phyloP scores from a whole-genome alignment of 2,888 invertebrate genomes.

The Agrotis clavis region DNA sequence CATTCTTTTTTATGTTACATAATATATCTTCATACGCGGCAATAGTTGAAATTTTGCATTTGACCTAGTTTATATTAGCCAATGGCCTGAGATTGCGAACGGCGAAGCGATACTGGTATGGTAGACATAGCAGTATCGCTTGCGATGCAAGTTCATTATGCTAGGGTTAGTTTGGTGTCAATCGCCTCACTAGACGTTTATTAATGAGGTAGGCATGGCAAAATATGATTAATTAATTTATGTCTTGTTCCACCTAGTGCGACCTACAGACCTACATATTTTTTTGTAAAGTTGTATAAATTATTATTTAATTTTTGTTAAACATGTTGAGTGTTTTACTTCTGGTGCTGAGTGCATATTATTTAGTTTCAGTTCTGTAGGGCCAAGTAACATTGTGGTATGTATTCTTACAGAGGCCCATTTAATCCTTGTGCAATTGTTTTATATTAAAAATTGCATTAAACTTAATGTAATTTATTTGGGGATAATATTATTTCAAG shows the following conservation, averaged over 20 bases:
- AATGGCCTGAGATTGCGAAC: conserved; percentile 12
- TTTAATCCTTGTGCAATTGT: conserved; percentile 39
- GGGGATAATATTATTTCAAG: conserved; percentile 39
- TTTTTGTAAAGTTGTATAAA: conserved; percentile 85
- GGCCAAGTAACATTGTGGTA: conserved; percentile 48
- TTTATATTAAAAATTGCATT: conserved; percentile 38
- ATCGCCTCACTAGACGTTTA: conserved; percentile 11
- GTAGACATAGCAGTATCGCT: conserved; percentile 2
- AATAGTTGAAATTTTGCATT: conserved; percentile 22
- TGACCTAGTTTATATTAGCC: conserved; percentile 14
- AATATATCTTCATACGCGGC: conserved; percentile 4
- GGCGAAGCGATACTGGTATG: no score
- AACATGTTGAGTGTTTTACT: conserved; percentile 80
- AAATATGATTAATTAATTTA: conserved; percentile 5
- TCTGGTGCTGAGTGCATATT: conserved; percentile 83
- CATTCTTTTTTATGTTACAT: conserved; percentile 15
- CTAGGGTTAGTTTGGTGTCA: conserved; percentile 12
- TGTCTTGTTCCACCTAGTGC: conserved; percentile 4
- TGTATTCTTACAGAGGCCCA: conserved; percentile 51
- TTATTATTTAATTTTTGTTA: conserved; percentile 84
- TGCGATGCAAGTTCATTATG: conserved; percentile 30
- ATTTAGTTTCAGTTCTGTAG: conserved; percentile 71
- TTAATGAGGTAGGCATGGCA: neutral
- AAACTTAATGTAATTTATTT: conserved; percentile 52
- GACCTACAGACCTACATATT: conserved; percentile 45